Evolutionary conservation across 1,140 invertebrate genomes (phyloP), one percentile per base, ranked within the genome.

Genomic region (Dreissena polymorpha): DNA sequence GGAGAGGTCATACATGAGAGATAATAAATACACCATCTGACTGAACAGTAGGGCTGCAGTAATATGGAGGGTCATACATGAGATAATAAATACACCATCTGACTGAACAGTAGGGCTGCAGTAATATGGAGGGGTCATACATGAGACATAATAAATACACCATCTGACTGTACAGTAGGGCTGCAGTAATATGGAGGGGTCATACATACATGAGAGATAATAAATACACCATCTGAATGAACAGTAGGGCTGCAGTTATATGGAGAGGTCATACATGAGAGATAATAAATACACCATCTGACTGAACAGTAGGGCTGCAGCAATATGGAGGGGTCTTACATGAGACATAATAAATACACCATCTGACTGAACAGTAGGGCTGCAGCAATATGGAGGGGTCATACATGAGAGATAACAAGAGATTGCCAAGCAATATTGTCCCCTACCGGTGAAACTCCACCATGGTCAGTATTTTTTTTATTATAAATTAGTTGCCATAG

Each of bases 111-210:
- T 12, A 55, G 53, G 53, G 53, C 18, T 18, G 18, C 53, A 12
- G 18, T n/a, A n/a, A n/a, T n/a, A n/a, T n/a, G n/a, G n/a, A n/a
- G n/a, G n/a, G n/a, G n/a, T n/a, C n/a, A n/a, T n/a, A n/a, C n/a
- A n/a, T n/a, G n/a, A n/a, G n/a, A n/a, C n/a, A n/a, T n/a, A n/a
- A n/a, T n/a, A n/a, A 55, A 18, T 55, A 55, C 53, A 55, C 53
- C 53, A 55, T 55, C 53, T 55, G 53, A 55, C 53, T 55, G 53
- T 12, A 55, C 53, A 55, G 18, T 18, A 55, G 53, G 53, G 53
- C 53, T 55, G 53, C 53, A 12, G 53, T 18, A 12, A 18, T 89
- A 88, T 91, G 77, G 6, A 84, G n/a, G n/a, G n/a, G n/a, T n/a
- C n/a, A n/a, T n/a, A n/a, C n/a, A 87, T 63, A 60, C 64, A 69